Evolutionary conservation across 2,113 vertebrate species (phyloP).

Genomic region (Ceyx margarethae): DNA sequence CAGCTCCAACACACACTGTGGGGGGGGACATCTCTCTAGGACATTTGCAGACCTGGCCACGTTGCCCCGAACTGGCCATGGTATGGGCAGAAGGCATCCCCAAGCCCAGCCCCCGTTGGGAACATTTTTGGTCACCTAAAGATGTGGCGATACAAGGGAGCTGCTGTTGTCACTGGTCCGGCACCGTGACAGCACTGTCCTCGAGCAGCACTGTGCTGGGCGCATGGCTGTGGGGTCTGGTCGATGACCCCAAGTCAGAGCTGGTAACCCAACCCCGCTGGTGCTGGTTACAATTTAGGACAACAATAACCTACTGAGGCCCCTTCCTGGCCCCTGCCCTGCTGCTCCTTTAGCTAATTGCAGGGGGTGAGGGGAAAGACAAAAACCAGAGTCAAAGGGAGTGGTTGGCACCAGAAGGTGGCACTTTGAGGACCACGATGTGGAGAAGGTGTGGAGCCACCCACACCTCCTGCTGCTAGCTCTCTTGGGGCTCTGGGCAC

Average conservation of each 20-base stretch:
- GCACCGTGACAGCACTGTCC: rapidly evolving
- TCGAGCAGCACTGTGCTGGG: rapidly evolving
- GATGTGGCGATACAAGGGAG: neutral
- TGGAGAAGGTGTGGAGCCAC: neutral
- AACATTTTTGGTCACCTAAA: neutral
- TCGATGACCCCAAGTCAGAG: neutral
- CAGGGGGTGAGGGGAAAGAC: neutral
- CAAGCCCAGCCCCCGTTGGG: neutral
- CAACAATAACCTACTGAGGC: constrained; percentile 58
- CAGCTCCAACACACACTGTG: rapidly evolving
- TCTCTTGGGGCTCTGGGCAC: neutral
- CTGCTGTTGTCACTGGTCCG: rapidly evolving
- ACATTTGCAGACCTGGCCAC: rapidly evolving
- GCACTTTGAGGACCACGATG: neutral
- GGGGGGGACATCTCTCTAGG: neutral
- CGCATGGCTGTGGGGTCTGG: neutral
- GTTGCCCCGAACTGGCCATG: rapidly evolving
- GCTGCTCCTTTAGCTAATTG: constrained; percentile 53
- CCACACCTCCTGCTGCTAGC: rapidly evolving
- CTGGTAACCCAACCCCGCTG: constrained; percentile 6
- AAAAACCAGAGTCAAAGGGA: neutral
- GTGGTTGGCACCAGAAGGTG: neutral
- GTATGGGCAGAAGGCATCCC: no score
- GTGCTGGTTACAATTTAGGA: constrained; percentile 67
- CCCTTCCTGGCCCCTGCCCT: constrained; percentile 50